Conservation (phyloP, 1,140 invertebrate genomes). For the Proales similis region DNA sequence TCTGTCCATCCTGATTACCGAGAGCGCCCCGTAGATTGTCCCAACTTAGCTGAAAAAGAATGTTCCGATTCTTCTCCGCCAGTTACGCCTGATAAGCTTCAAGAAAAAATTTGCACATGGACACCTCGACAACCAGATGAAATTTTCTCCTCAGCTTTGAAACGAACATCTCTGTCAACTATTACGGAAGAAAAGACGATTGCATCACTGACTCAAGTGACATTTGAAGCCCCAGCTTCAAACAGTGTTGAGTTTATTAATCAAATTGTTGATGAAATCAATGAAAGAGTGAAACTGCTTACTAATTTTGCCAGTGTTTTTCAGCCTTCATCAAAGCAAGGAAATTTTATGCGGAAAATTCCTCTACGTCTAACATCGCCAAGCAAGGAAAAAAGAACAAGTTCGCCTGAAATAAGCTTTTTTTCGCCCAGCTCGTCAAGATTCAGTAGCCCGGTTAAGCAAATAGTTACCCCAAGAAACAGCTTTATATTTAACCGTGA, state of each 20-base stretch:
- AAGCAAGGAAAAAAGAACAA: neutral
- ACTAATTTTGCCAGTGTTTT: conserved; percentile 24
- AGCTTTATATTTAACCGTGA: no score
- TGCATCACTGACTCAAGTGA: conserved; percentile 1
- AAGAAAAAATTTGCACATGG: conserved; percentile 22
- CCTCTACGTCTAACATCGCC: conserved; percentile 20
- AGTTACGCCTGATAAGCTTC: no score
- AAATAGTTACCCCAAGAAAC: no score
- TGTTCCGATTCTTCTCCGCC: no score
- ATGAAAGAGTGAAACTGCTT: neutral
- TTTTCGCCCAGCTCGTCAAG: conserved; percentile 1
- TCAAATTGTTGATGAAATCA: conserved; percentile 11
- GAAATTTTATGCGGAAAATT: conserved; percentile 20
- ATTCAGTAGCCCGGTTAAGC: conserved; percentile 8
- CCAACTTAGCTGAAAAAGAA: no score
- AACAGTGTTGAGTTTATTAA: neutral
- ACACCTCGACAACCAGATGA: neutral
- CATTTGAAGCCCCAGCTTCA: neutral
- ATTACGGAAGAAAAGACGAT: conserved; percentile 36
- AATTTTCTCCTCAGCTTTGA: conserved; percentile 13
- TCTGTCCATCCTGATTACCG: no score
- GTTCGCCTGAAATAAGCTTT: no score
- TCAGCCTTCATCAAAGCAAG: conserved; percentile 24
- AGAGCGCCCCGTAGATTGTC: no score
- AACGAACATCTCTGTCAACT: conserved; percentile 26